These are phyloP conservation scores for Epirrhoe alternata DNA, from an alignment of 2,888 invertebrate species.

Conservation along the genomic window DNA sequence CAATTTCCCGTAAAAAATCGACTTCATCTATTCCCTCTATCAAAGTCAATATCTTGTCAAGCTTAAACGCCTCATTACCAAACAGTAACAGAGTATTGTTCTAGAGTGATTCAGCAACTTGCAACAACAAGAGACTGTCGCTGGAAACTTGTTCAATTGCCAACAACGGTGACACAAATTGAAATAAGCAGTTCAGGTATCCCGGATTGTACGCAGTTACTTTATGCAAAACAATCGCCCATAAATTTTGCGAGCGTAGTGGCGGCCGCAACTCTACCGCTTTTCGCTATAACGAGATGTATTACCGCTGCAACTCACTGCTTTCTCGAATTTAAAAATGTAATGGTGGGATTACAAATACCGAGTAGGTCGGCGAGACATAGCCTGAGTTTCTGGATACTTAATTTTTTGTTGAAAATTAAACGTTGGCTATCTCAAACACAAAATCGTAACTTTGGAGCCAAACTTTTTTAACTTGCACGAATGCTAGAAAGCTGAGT, in stretches of 20 bases:
- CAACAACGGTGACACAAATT: constrained; percentile 20
- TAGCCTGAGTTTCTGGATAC: too few species aligned
- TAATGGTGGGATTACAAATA: too few species aligned
- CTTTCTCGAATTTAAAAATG: constrained; percentile 1
- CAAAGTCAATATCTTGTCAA: background rate
- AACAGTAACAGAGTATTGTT: background rate
- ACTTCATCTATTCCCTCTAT: too few species aligned
- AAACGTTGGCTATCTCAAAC: too few species aligned
- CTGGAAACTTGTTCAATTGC: constrained; percentile 26
- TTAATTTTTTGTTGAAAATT: too few species aligned
- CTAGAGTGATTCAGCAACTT: background rate
- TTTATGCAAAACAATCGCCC: constrained; percentile 51
- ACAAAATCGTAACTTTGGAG: too few species aligned
- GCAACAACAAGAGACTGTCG: constrained; percentile 5
- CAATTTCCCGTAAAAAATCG: too few species aligned
- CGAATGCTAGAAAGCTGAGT: too few species aligned
- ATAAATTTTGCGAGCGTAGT: constrained; percentile 49
- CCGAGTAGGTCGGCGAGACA: too few species aligned
- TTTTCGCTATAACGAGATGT: constrained; percentile 52
- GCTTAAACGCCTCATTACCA: background rate
- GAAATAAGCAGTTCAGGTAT: constrained; percentile 22
- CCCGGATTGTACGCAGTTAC: constrained; percentile 26
- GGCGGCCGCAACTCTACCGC: constrained; percentile 43
- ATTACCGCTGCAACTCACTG: constrained; percentile 39
- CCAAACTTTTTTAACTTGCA: too few species aligned